Conservation (phyloP, 2,888 invertebrate species). For the Macrophya alboannulata region DNA sequence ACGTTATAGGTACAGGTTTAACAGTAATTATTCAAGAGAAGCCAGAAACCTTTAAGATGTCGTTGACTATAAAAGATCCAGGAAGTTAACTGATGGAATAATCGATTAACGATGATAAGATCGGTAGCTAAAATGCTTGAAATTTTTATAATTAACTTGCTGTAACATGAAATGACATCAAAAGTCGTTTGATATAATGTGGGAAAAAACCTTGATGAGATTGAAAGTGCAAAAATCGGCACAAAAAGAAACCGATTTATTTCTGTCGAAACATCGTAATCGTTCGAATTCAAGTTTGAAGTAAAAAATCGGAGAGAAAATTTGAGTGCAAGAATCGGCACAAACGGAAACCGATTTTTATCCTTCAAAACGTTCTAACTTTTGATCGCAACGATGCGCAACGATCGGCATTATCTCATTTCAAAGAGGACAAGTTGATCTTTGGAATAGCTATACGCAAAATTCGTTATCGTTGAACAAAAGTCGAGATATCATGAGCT, state of each 20-base stretch:
- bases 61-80: background rate
- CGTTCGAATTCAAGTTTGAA: no score
- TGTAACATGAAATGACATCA: background rate
- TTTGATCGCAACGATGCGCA: background rate
- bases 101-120: background rate
- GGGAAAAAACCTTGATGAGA: background rate
- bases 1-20: background rate
- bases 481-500: background rate
- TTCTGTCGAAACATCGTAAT: no score
- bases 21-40: background rate
- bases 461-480: background rate
- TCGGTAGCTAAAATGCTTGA: background rate
- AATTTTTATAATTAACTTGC: background rate
- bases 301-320: no score
- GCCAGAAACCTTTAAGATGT: background rate
- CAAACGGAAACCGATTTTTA: background rate
- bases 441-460: background rate
- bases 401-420: background rate
- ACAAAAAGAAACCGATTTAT: background rate
- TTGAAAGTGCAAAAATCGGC: background rate
- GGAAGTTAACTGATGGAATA: slow-evolving; percentile 10
- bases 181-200: background rate
- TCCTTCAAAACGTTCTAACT: background rate
- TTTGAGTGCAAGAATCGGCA: background rate
- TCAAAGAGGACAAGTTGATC: background rate